These are phyloP conservation scores for Hydrotaea cyrtoneurina DNA, from an alignment of 2,888 invertebrate genomes.

Conservation along the genomic window DNA sequence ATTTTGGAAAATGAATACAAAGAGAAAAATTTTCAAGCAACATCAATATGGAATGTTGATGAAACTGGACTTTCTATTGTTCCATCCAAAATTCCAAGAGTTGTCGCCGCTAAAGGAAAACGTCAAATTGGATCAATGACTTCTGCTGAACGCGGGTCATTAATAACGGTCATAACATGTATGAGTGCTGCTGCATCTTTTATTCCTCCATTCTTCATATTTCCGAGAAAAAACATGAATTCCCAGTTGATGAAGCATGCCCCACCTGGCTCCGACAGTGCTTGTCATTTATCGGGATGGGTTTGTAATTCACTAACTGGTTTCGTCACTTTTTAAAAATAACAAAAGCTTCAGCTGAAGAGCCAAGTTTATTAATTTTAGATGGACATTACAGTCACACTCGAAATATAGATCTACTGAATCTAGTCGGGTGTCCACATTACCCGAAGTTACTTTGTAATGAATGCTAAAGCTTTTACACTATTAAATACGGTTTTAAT, in stretches of 20 bases:
- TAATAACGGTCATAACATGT: conserved; percentile 55
- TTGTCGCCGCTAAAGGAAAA: too few relatives aligned
- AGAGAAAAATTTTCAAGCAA: conserved; percentile 34
- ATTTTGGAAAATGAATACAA: conserved; percentile 30
- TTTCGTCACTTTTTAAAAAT: conserved; percentile 16
- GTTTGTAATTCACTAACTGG: conserved; percentile 23
- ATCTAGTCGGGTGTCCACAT: too few relatives aligned
- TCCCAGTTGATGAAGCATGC: background rate
- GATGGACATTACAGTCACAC: conserved; percentile 43
- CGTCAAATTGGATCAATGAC: too few relatives aligned
- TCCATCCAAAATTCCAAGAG: too few relatives aligned
- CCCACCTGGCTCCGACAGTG: too few relatives aligned
- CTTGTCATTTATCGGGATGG: conserved; percentile 24
- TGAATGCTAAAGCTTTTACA: too few relatives aligned
- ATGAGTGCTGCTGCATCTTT: conserved; percentile 56
- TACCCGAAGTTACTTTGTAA: too few relatives aligned
- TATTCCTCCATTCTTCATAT: too few relatives aligned
- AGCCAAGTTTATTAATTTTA: conserved; percentile 37
- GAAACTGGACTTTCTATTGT: too few relatives aligned
- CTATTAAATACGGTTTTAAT: too few relatives aligned
- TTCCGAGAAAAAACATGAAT: too few relatives aligned
- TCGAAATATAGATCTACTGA: conserved; percentile 28
- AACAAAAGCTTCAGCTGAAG: conserved; percentile 5
- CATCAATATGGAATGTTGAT: too few relatives aligned
- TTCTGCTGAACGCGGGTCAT: conserved; percentile 55